Percentiles rank a stretch among this genome's conserved stretches.
Evolutionary conservation across 1,140 invertebrate genomes (phyloP).

Genomic region (Ruditapes philippinarum): DNA sequence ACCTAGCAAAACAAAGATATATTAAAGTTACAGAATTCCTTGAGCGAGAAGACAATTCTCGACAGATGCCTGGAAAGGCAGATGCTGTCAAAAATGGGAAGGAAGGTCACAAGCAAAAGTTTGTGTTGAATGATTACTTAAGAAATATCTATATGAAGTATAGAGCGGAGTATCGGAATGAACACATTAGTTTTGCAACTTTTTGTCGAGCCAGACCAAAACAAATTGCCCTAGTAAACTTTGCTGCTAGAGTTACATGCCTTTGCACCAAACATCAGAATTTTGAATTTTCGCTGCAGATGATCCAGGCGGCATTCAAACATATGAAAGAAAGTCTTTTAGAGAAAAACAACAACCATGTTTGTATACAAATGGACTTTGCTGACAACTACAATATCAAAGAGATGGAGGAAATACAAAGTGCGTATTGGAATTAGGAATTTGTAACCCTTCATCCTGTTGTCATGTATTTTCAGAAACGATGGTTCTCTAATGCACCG

Average conservation of each 20-base stretch:
- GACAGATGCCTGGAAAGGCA: slow-evolving; percentile 38
- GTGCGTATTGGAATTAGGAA: too few species aligned
- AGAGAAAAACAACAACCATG: slow-evolving; percentile 17
- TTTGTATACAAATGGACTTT: slow-evolving; percentile 69
- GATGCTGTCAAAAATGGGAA: slow-evolving; percentile 23
- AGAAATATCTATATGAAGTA: slow-evolving; percentile 36
- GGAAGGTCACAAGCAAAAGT: slow-evolving; percentile 19
- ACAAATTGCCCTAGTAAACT: slow-evolving; percentile 17
- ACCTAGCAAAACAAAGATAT: neutral
- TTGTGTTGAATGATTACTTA: slow-evolving; percentile 39
- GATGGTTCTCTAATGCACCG: too few species aligned
- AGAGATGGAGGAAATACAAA: too few species aligned
- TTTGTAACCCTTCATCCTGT: too few species aligned
- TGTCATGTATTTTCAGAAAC: too few species aligned
- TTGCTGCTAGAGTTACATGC: slow-evolving; percentile 42
- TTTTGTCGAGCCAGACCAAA: slow-evolving; percentile 54
- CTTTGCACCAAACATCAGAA: slow-evolving; percentile 65
- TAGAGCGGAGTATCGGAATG: slow-evolving; percentile 27
- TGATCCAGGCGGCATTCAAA: slow-evolving; percentile 28
- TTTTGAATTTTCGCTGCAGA: slow-evolving; percentile 18
- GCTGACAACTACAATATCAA: slow-evolving; percentile 65
- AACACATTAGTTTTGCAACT: slow-evolving; percentile 27
- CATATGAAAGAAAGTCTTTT: slow-evolving; percentile 42
- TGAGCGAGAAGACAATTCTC: slow-evolving; percentile 35
- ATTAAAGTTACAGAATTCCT: slow-evolving; percentile 1